Evolutionary conservation across 1,140 invertebrate species (phyloP).

Genomic region (Branchinecta lindahli): DNA sequence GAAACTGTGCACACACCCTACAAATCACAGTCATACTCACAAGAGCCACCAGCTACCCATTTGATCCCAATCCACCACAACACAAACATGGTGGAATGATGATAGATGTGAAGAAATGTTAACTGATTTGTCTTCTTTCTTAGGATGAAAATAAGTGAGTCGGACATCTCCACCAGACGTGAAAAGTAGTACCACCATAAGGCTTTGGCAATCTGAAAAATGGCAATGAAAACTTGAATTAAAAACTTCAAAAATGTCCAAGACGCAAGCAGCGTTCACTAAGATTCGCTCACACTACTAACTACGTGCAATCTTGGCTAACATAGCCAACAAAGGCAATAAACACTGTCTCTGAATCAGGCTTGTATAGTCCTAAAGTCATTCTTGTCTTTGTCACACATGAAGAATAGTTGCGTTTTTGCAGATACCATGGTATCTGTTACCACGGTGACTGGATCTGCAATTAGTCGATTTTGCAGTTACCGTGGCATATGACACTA

Average conservation of each 20-base stretch:
- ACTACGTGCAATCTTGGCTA: too few relatives aligned
- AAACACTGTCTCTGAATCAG: slow-evolving; percentile 3
- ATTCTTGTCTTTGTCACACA: not conserved
- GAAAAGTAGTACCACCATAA: slow-evolving; percentile 96
- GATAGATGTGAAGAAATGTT: slow-evolving; percentile 78
- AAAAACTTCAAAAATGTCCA: slow-evolving; percentile 16
- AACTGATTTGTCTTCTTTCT: slow-evolving; percentile 73
- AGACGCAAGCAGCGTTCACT: slow-evolving; percentile 12
- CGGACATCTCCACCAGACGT: slow-evolving; percentile 81
- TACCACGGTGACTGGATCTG: too few relatives aligned
- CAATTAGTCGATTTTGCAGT: too few relatives aligned
- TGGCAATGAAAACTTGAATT: slow-evolving; percentile 20
- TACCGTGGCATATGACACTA: too few relatives aligned
- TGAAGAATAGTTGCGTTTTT: too few relatives aligned
- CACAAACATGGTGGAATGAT: slow-evolving; percentile 79
- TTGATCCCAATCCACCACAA: slow-evolving; percentile 93
- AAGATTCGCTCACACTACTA: not conserved
- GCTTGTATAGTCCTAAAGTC: slow-evolving; percentile 7
- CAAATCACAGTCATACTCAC: slow-evolving; percentile 43
- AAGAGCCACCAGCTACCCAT: slow-evolving; percentile 86
- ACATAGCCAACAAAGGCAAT: slow-evolving; percentile 17
- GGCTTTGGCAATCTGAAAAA: slow-evolving; percentile 65
- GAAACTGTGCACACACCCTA: too few relatives aligned
- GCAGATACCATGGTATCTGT: too few relatives aligned
- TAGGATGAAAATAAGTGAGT: slow-evolving; percentile 80